These are phyloP conservation scores for Tragulus kanchil DNA, from an alignment of 2,113 vertebrate species.

Conservation along the genomic window DNA sequence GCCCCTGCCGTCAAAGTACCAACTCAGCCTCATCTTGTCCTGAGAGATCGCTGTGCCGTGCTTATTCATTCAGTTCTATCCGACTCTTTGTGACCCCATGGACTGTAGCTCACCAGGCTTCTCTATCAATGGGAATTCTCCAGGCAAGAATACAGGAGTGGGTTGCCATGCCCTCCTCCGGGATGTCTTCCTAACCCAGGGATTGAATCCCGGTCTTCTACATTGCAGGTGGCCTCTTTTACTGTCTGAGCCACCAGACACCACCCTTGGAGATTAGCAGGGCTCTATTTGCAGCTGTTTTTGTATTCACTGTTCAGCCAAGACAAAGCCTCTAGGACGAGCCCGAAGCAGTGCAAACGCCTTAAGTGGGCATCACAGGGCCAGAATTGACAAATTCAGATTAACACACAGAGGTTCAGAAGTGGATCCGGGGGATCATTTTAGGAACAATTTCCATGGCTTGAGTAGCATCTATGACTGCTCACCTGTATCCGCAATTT, in stretches of 20 bases:
- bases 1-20: not conserved
- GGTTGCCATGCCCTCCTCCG: too few species aligned
- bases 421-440: not conserved
- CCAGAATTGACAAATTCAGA: not conserved
- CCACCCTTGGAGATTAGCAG: not conserved
- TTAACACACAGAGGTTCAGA: not conserved
- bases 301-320: not conserved
- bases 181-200: too few species aligned
- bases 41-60: not conserved
- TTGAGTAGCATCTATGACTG: not conserved
- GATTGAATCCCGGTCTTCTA: too few species aligned
- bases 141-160: too few species aligned
- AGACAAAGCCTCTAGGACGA: not conserved
- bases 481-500: not conserved
- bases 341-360: fast-evolving
- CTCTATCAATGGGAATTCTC: too few species aligned
- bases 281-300: not conserved
- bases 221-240: too few species aligned
- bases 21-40: not conserved
- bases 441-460: not conserved
- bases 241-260: too few species aligned
- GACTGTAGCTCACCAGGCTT: too few species aligned
- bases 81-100: too few species aligned
- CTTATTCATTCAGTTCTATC: too few species aligned
- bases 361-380: not conserved